Conservation (phyloP, 2,113 vertebrate species). For the Ptilonorhynchus violaceus region DNA sequence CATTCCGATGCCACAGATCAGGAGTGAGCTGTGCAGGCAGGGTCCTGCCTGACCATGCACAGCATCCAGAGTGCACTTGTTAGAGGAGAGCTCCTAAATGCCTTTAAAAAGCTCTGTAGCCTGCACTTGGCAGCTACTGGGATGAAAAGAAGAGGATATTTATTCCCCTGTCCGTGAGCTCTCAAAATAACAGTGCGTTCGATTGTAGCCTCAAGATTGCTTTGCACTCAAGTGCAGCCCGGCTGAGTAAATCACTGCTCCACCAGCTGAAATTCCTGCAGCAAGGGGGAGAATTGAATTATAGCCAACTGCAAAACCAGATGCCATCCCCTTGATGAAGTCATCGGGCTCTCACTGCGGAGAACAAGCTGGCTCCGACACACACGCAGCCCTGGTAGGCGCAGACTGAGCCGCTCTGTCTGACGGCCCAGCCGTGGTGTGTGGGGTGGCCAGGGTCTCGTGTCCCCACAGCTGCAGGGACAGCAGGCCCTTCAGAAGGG, state of each 20-base stretch:
- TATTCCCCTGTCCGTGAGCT: slow-evolving; percentile 20
- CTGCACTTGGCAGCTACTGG: slow-evolving; percentile 48
- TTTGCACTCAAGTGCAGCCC: slow-evolving; percentile 6
- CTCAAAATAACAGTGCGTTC: slow-evolving; percentile 38
- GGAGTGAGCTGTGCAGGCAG: background rate
- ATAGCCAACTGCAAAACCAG: slow-evolving; percentile 43
- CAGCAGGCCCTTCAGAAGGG: background rate
- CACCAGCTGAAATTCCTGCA: slow-evolving; percentile 39
- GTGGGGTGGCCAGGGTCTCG: background rate
- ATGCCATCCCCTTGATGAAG: slow-evolving; percentile 57
- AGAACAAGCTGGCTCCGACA: slow-evolving; percentile 25
- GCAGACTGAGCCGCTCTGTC: slow-evolving; percentile 29
- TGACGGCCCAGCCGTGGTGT: background rate
- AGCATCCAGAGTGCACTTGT: background rate
- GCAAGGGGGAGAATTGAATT: slow-evolving; percentile 45
- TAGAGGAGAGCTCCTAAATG: slow-evolving; percentile 19
- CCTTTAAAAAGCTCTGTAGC: slow-evolving; percentile 52
- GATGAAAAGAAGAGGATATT: slow-evolving; percentile 54
- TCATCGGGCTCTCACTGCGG: slow-evolving; percentile 10
- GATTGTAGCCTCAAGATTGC: slow-evolving; percentile 29
- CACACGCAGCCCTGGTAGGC: slow-evolving; percentile 5
- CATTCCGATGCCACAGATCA: background rate
- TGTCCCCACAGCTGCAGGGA: background rate
- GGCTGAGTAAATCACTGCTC: slow-evolving; percentile 7
- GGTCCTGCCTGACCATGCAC: background rate